Percentiles rank a stretch among this genome's conserved stretches.
These are phyloP conservation scores for Cactoblastis cactorum DNA, from an alignment of 2,888 invertebrate species.

Conservation along the genomic window DNA sequence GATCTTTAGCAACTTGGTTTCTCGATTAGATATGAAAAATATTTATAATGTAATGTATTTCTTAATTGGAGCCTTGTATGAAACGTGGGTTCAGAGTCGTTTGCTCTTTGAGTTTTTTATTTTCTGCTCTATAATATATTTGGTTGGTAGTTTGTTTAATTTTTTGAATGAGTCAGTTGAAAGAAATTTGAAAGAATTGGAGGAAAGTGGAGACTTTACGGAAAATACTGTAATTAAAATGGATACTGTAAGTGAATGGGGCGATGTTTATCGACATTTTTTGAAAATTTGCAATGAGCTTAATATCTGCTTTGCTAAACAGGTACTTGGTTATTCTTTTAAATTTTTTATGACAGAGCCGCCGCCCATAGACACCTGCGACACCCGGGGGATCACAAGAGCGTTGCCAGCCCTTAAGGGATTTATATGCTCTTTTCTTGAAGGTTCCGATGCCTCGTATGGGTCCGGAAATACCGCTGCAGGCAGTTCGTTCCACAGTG, in stretches of 20 bases:
- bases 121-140: not conserved
- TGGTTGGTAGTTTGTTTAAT: not conserved
- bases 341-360: not conserved
- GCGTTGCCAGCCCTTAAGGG: too few relatives aligned
- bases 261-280: not conserved
- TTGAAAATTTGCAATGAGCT: not conserved
- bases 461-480: too few relatives aligned
- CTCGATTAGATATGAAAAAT: too few relatives aligned
- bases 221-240: not conserved
- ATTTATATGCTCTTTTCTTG: too few relatives aligned
- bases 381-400: too few relatives aligned
- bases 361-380: too few relatives aligned
- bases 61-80: not conserved
- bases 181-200: not conserved
- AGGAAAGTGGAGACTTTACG: not conserved
- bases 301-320: not conserved
- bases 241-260: not conserved
- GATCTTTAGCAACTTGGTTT: not conserved
- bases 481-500: too few relatives aligned
- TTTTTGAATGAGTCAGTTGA: not conserved
- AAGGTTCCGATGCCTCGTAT: too few relatives aligned
- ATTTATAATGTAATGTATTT: not conserved
- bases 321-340: not conserved
- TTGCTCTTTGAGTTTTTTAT: not conserved
- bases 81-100: not conserved